These are phyloP conservation scores for Phenacoccus solenopsis DNA, from an alignment of 1,140 invertebrate genomes.

Conservation along the genomic window DNA sequence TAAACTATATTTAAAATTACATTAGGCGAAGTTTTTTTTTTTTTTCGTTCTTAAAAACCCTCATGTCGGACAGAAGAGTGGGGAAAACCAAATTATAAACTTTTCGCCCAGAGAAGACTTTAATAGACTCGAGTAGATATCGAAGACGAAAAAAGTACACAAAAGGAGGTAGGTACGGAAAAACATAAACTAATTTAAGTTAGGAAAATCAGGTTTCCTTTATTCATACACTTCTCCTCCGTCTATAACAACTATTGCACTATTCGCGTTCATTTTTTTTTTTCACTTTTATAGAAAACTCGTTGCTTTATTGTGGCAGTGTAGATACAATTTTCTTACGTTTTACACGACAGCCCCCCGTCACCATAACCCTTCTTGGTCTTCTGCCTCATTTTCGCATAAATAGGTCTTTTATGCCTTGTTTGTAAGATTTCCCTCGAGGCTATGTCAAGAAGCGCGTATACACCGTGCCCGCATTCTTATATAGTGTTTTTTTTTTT, in stretches of 20 bases:
- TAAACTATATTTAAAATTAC: neutral
- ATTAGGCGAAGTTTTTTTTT: neutral
- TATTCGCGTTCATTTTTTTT: neutral
- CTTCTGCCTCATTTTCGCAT: constrained; percentile 12
- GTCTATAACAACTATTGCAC: neutral
- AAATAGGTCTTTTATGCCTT: constrained; percentile 16
- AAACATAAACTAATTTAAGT: constrained; percentile 18
- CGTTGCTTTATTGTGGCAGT: constrained; percentile 13
- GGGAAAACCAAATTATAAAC: neutral
- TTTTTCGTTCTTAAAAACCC: too few species aligned
- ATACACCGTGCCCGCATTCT: neutral
- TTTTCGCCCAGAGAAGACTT: neutral
- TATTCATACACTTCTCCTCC: neutral
- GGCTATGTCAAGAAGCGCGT: neutral
- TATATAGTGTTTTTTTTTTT: too few species aligned
- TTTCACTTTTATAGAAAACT: constrained; percentile 5
- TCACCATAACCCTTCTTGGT: neutral
- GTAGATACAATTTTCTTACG: constrained; percentile 10
- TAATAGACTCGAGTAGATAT: neutral
- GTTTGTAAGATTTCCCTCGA: constrained; percentile 16
- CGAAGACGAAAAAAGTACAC: neutral
- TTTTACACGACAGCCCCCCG: neutral
- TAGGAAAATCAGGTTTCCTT: constrained; percentile 11
- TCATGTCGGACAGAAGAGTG: neutral
- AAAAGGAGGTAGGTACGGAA: neutral